Percentiles rank a stretch among this genome's conserved stretches.
Evolutionary conservation across 2,888 invertebrate species (phyloP).

Genomic region (Aelia acuminata): DNA sequence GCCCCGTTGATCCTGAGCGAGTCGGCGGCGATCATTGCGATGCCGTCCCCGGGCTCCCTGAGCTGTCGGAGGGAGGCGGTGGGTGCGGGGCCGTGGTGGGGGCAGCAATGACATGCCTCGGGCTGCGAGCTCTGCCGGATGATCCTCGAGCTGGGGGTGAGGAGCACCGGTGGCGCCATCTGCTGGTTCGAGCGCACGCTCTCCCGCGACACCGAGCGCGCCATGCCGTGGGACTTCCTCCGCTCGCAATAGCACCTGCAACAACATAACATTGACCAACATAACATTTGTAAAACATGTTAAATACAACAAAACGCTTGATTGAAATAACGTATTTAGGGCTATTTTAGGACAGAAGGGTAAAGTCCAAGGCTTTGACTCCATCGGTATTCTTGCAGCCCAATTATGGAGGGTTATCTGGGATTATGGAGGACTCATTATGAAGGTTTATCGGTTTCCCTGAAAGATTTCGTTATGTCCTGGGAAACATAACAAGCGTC

Average conservation of each 20-base stretch:
- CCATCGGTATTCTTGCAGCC: no score
- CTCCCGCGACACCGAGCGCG: slow-evolving; percentile 87
- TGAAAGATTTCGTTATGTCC: no score
- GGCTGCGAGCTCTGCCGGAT: slow-evolving; percentile 92
- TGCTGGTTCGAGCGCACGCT: slow-evolving; percentile 71
- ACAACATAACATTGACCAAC: slow-evolving; percentile 41
- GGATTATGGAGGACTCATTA: no score
- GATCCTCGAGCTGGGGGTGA: slow-evolving; percentile 80
- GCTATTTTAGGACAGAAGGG: no score
- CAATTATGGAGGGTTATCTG: no score
- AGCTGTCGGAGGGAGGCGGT: slow-evolving; percentile 90
- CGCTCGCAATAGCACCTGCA: slow-evolving; percentile 78
- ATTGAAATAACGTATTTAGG: neutral
- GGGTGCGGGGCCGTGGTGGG: slow-evolving; percentile 74
- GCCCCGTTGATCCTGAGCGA: slow-evolving; percentile 96
- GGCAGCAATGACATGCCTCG: slow-evolving; percentile 75
- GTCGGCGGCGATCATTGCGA: slow-evolving; percentile 96
- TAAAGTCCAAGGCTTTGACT: no score
- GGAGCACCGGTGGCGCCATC: slow-evolving; percentile 80
- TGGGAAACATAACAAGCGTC: no score
- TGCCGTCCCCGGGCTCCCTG: slow-evolving; percentile 86
- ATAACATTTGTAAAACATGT: slow-evolving; percentile 7
- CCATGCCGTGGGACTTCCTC: slow-evolving; percentile 82
- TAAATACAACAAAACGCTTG: neutral
- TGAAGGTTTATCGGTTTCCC: no score